These are phyloP conservation scores for Calephelis perditalis DNA, from an alignment of 2,888 invertebrate species.

Conservation along the genomic window DNA sequence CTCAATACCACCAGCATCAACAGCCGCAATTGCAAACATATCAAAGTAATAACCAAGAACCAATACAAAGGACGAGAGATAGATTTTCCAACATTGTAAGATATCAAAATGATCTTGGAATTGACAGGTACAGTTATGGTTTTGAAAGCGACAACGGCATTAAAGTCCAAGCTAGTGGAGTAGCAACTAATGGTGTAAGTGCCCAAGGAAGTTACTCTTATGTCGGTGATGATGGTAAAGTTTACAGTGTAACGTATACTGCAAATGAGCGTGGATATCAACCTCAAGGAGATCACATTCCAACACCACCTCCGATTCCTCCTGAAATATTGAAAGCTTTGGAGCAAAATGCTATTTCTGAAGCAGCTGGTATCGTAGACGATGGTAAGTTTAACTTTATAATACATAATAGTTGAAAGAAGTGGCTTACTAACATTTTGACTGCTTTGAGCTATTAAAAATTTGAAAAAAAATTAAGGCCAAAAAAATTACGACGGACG, in stretches of 20 bases:
- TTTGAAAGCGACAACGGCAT: constrained; percentile 66
- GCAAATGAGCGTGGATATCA: constrained; percentile 59
- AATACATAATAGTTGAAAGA: no score
- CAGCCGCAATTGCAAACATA: constrained; percentile 8
- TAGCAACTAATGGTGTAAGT: constrained; percentile 49
- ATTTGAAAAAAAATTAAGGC: no score
- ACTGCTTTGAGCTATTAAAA: no score
- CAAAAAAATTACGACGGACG: no score
- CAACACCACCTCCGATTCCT: constrained; percentile 62
- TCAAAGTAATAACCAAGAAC: constrained; percentile 28
- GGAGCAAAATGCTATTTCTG: constrained; percentile 58
- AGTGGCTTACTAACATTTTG: no score
- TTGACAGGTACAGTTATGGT: constrained; percentile 50
- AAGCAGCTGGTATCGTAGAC: constrained; percentile 56
- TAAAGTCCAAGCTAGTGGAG: constrained; percentile 51
- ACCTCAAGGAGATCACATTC: constrained; percentile 56
- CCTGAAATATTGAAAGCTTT: constrained; percentile 54
- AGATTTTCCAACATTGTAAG: constrained; percentile 45
- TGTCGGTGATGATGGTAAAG: constrained; percentile 59
- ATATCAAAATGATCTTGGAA: constrained; percentile 48
- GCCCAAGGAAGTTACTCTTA: constrained; percentile 60
- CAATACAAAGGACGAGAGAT: constrained; percentile 46
- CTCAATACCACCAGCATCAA: constrained; percentile 15
- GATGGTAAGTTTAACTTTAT: constrained; percentile 50
- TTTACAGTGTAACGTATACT: constrained; percentile 58